Evolutionary conservation across 2,888 invertebrate genomes (phyloP).

Genomic region (Calameuta pallipes): DNA sequence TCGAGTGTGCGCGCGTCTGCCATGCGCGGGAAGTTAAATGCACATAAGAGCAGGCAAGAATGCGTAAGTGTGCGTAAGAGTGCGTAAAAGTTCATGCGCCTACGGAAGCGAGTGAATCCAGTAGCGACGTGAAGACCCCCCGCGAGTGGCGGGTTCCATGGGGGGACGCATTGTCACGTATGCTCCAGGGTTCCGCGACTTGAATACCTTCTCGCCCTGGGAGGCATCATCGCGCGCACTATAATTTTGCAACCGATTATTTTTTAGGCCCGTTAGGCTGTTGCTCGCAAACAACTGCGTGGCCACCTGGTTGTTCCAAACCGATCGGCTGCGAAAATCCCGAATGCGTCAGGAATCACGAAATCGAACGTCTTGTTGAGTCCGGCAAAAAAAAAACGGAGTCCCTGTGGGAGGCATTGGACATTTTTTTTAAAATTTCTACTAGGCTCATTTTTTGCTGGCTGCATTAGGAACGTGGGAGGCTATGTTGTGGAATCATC

Average conservation of each 20-base stretch:
- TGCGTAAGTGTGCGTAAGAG: slow-evolving; percentile 25
- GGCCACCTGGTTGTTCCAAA: slow-evolving; percentile 53
- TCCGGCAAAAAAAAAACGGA: background rate
- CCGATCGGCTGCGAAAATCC: slow-evolving; percentile 5
- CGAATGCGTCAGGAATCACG: slow-evolving; percentile 39
- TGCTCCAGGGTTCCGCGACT: slow-evolving; percentile 52
- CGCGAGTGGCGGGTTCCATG: slow-evolving; percentile 50
- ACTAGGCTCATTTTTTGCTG: background rate
- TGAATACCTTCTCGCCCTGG: slow-evolving; percentile 60
- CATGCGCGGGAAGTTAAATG: background rate
- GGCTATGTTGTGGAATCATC: no score
- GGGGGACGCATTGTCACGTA: slow-evolving; percentile 61
- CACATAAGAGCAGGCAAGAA: slow-evolving; percentile 12
- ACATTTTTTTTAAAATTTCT: background rate
- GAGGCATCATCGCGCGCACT: slow-evolving; percentile 63
- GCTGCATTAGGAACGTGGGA: background rate
- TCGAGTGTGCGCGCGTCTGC: background rate
- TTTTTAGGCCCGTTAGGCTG: slow-evolving; percentile 30
- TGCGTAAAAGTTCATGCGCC: slow-evolving; percentile 28
- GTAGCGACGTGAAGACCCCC: slow-evolving; percentile 55
- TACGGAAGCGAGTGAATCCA: slow-evolving; percentile 37
- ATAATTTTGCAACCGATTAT: slow-evolving; percentile 61
- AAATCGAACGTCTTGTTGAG: slow-evolving; percentile 31
- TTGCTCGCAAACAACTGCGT: slow-evolving; percentile 56
- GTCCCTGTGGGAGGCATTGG: background rate